phyloP scores from a whole-genome alignment of 1,140 invertebrate species.

The Musca vetustissima region DNA sequence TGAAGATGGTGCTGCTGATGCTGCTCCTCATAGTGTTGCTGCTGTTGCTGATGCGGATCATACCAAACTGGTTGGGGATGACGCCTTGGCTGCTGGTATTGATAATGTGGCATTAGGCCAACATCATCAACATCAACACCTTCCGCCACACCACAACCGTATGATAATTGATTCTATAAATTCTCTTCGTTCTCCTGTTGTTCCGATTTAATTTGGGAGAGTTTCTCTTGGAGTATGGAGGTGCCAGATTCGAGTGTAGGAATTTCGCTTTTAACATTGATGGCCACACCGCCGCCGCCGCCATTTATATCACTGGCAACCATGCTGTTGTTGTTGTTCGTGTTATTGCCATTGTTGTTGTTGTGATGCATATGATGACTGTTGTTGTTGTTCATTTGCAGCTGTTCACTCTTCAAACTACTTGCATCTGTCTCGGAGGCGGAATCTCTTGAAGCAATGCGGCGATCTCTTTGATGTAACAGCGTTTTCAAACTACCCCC shows the following conservation, averaged over 20 bases:
- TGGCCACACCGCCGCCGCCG: conserved; percentile 9
- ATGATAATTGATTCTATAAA: conserved; percentile 43
- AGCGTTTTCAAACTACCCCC: conserved; percentile 15
- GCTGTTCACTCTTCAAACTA: conserved; percentile 45
- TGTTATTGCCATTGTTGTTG: conserved; percentile 9
- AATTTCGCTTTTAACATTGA: conserved; percentile 21
- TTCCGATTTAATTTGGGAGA: conserved; percentile 53
- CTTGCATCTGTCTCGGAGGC: conserved; percentile 49
- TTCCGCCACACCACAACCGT: not conserved
- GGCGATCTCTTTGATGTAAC: conserved; percentile 37
- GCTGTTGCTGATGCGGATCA: not conserved
- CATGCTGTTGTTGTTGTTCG: conserved; percentile 23
- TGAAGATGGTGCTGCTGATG: not conserved
- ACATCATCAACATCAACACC: not conserved
- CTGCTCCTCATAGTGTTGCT: not conserved
- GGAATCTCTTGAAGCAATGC: conserved; percentile 50
- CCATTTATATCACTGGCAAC: conserved; percentile 42
- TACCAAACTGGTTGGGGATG: not conserved
- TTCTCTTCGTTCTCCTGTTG: conserved; percentile 39
- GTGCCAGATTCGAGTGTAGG: conserved; percentile 4
- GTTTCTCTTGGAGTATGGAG: conserved; percentile 50
- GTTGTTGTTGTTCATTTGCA: not conserved
- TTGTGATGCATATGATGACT: conserved; percentile 7
- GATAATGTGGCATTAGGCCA: not conserved
- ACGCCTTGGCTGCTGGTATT: not conserved